Conservation (phyloP, 2,797 vertebrate species). For the Apodemus agrarius region DNA sequence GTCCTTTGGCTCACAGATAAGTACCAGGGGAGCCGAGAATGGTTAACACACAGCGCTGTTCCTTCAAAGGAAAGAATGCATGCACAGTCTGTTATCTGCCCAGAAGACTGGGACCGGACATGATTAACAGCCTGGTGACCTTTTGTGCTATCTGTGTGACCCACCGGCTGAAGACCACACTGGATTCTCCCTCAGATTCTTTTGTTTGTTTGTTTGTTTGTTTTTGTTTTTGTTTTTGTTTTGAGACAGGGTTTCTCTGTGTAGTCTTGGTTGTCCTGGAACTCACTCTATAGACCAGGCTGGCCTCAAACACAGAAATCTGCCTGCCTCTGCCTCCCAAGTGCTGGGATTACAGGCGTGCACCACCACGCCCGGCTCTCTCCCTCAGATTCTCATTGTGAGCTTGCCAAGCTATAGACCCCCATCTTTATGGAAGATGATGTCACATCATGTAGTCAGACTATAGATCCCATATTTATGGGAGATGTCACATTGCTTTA, state of each 20-base stretch:
- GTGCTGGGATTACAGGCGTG: no score
- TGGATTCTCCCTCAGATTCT: not conserved
- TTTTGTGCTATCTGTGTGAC: not conserved
- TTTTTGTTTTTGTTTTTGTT: no score
- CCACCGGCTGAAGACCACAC: not conserved
- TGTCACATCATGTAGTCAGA: not conserved
- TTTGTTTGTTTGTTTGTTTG: no score
- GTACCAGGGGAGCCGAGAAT: not conserved
- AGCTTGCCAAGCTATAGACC: not conserved
- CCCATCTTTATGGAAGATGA: not conserved
- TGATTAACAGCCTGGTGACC: no score
- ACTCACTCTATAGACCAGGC: no score
- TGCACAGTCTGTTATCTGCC: not conserved
- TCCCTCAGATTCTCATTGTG: not conserved
- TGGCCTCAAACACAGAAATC: no score
- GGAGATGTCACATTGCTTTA: not conserved
- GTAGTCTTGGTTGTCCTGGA: no score
- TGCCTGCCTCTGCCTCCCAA: no score
- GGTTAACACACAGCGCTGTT: not conserved
- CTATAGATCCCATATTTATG: not conserved
- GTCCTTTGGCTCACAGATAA: not conserved
- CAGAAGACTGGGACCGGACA: not conserved
- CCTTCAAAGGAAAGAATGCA: not conserved
- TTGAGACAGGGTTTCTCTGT: no score
- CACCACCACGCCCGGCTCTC: no score